These are phyloP conservation scores for Hyperopisus bebe DNA, from an alignment of 2,113 vertebrate species.

Conservation along the genomic window DNA sequence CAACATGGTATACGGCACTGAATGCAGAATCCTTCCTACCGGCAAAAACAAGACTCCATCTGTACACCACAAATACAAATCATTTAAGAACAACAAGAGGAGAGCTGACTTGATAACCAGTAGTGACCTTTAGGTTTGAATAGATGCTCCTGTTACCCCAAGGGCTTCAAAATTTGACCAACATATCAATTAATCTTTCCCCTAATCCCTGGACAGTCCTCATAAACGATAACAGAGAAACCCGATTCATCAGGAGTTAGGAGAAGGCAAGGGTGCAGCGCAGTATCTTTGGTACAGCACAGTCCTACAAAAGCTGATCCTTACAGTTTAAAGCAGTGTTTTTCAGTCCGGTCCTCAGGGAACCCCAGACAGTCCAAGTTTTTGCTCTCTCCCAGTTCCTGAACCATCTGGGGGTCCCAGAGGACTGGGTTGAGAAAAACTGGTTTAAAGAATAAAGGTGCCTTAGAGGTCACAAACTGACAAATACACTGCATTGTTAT, in stretches of 20 bases:
- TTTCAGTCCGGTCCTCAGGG: not conserved
- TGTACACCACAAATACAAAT: not conserved
- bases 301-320: not conserved
- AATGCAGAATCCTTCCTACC: not conserved
- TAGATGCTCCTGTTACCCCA: not conserved
- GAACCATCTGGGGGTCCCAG: not conserved
- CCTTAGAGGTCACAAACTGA: not conserved
- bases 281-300: not conserved
- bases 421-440: not conserved
- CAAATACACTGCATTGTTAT: not conserved
- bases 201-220: not conserved
- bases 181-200: not conserved
- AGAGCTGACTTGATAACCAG: not conserved
- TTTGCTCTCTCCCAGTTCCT: not conserved
- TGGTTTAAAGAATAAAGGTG: not conserved
- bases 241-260: not conserved
- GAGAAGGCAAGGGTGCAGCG: not conserved
- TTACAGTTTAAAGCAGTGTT: not conserved
- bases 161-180: not conserved
- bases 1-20: not conserved
- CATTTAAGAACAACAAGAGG: not conserved
- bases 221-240: not conserved
- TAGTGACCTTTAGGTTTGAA: not conserved
- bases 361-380: not conserved
- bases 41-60: not conserved